Percentiles rank a stretch among this genome's conserved stretches.
These are phyloP conservation scores for Clusia tigrina DNA, from an alignment of 2,888 invertebrate genomes.

Conservation along the genomic window DNA sequence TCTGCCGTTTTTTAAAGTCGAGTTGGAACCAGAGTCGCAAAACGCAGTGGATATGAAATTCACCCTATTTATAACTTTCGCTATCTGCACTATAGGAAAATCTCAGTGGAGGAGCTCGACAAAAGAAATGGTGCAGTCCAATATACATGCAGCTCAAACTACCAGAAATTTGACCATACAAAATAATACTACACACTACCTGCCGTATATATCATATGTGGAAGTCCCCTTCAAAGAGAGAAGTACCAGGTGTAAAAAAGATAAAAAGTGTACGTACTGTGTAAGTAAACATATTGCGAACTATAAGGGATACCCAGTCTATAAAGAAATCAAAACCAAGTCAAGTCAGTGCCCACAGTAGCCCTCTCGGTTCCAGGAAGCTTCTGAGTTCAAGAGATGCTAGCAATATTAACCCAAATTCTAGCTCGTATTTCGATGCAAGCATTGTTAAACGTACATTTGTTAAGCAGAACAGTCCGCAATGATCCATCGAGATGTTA, in stretches of 20 bases:
- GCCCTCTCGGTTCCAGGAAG: too few species aligned
- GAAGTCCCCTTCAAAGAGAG: not conserved
- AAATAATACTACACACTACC: not conserved
- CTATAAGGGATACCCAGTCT: too few species aligned
- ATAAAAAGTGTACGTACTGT: not conserved
- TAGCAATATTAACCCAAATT: too few species aligned
- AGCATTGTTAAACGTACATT: too few species aligned
- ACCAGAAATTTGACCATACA: slow-evolving; percentile 20
- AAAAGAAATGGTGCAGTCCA: not conserved
- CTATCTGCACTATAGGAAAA: slow-evolving; percentile 11
- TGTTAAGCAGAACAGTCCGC: too few species aligned
- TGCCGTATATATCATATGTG: not conserved
- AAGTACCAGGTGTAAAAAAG: not conserved
- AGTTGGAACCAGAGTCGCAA: not conserved
- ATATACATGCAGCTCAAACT: slow-evolving; percentile 15
- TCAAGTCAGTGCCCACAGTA: too few species aligned
- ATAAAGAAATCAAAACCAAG: too few species aligned
- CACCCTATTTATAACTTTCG: slow-evolving; percentile 16
- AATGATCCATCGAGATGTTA: too few species aligned
- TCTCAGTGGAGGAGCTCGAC: slow-evolving; percentile 14
- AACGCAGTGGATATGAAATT: not conserved
- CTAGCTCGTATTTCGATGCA: too few species aligned
- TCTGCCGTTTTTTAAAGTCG: not conserved
- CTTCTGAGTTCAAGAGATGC: too few species aligned
- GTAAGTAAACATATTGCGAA: not conserved